Base-by-base conservation (phyloP, 2,113 vertebrate species). In the Uria aalge region DNA sequence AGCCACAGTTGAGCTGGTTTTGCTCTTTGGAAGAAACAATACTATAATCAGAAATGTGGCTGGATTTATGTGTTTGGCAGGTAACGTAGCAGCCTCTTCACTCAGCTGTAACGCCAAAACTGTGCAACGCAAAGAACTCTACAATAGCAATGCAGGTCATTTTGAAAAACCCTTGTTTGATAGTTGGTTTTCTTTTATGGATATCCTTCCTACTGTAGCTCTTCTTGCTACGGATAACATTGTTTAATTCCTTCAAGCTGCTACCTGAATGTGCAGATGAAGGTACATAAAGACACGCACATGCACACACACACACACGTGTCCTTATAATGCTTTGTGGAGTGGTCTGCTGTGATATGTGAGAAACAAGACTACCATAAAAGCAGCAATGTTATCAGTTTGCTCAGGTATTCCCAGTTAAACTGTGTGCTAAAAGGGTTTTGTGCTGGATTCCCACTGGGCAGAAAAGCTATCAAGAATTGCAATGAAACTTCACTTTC, bases 381-480 rank as follows among this genome's bases (percentile, higher is more conserved):
- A 94, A 92, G 86, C 81, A 93, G 55, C 63, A 95, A 23, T 15
- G 53, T 77, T 97, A 97, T 95, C 94, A 85, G 78, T 96, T 95
- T 96, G 56, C 84, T 94, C 92, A 95, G 89, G 92, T 92, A 97
- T 92, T 96, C 88, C 94, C 94, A 87, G 69, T 91, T 83, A 91
- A 95, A 96, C 62, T 83, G 53, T 85, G 85, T 52, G 83, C 67
- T 83, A 69, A 94, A 95, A 95, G 83, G 83, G 66, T 97, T 97
- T 95, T 92, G 69, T 76, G 71, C 32, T 92, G 66, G 13, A 74
- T 91, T 96, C 95, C 95, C 96, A 88, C 77, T 71, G 88, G 94
- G 53, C 52, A 95, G 84, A 88, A 94, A 97, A 92, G 76, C 93
- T 92, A 96, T 95, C 90, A 96, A 94, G 85, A 67, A 67, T 2